Conservation (phyloP, 2,888 invertebrate species). For the Tetranychus piercei region DNA sequence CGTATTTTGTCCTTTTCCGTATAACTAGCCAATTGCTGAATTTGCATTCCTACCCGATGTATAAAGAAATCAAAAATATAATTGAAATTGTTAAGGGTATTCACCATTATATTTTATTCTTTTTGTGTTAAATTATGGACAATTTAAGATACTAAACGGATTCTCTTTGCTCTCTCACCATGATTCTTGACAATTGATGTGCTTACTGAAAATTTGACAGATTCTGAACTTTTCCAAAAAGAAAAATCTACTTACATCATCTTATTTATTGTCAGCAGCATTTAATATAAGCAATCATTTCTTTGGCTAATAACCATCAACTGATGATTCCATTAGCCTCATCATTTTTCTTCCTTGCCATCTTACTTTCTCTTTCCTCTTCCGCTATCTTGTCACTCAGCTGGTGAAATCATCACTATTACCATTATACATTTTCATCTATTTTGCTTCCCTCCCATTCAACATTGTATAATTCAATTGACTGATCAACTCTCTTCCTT, state of each 20-base stretch:
- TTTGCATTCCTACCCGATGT: too few relatives aligned
- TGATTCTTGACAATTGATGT: not conserved
- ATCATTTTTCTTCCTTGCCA: not conserved
- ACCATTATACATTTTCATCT: not conserved
- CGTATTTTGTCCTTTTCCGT: not conserved
- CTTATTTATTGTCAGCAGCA: too few relatives aligned
- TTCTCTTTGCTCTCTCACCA: not conserved
- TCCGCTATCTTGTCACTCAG: not conserved
- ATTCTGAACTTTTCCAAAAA: too few relatives aligned
- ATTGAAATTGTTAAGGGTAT: not conserved
- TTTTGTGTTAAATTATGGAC: not conserved
- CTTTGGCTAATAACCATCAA: not conserved
- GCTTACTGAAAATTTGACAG: not conserved
- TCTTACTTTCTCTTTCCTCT: slow-evolving; percentile 1
- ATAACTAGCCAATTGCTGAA: too few relatives aligned
- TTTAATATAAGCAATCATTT: too few relatives aligned
- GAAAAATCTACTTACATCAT: not conserved
- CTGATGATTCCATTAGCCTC: not conserved
- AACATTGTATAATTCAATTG: not conserved
- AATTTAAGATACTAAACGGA: not conserved
- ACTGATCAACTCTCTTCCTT: slow-evolving; percentile 14
- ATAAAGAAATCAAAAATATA: not conserved
- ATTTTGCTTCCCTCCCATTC: not conserved
- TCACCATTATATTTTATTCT: not conserved
- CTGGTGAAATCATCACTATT: not conserved